Base-by-base conservation (phyloP, 2,797 vertebrate genomes). In the Glyptemys insculpta region DNA sequence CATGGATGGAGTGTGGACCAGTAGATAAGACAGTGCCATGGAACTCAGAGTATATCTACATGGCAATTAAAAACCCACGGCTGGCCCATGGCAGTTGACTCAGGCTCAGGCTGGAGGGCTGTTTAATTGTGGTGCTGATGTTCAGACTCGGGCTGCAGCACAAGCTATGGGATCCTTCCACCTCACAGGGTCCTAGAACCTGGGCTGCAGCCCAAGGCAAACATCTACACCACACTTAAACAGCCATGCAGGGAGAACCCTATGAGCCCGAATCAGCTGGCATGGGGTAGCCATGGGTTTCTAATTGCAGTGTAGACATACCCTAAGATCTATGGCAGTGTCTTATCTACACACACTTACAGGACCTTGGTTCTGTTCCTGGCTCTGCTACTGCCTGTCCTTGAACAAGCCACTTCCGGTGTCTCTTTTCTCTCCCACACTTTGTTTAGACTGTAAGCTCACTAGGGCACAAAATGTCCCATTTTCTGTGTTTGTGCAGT, bases 381-480 rank as follows among this genome's bases (percentile, higher is more conserved):
- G 10, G 18, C 41, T 57, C 54, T 81, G 25, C 37, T n/a, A n/a
- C 8, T 29, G 25, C 10, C 25, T 8, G 44, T 57, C 27, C 41
- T 23, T 19, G 29, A 41, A 27, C 41, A 82, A 82, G 41, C 12
- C 18, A 12, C 9, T 59, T 59, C 56, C 18, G 14, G 14, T n/a
- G 19, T 59, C 27, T 82, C 41, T 49, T 29, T 57, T 41, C 41
- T 59, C 44, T 82, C 27, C 29, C 29, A 12, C 18, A 19, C 54
- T 47, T 29, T 78, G 41, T 78, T 29, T 29, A 31, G 44, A 47
- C 5, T 49, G 25, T 31, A 82, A 59, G 19, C 16, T 80, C 12
- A 78, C 1, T 8, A 4, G 1, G 1, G 4, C 18, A 85, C 89
- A 76, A 5, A 31, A 49, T 0, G 0, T 31, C 27, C 14, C 31